Evolutionary conservation across 1,140 invertebrate genomes (phyloP).

Genomic region (Nylanderia fulva): DNA sequence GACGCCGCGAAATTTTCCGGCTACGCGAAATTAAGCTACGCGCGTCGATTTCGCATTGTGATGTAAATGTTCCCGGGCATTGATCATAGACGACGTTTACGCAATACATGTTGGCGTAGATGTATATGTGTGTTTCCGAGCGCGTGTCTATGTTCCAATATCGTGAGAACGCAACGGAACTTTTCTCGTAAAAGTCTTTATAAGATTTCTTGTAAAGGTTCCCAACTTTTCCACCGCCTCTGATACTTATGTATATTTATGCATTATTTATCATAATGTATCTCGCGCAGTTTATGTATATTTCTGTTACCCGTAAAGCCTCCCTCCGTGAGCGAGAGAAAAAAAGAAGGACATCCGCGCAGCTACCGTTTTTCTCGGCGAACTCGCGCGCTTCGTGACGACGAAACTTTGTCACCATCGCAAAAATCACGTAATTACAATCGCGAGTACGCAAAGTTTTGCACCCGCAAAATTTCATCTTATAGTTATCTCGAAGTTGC

Average conservation of each 20-base stretch:
- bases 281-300: constrained; percentile 58
- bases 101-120: neutral
- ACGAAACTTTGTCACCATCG: constrained; percentile 19
- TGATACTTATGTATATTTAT: constrained; percentile 63
- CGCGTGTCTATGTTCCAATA: constrained; percentile 36
- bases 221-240: constrained; percentile 46
- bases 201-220: constrained; percentile 56
- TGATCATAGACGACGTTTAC: constrained; percentile 44
- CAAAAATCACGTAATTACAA: constrained; percentile 45
- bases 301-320: constrained; percentile 55
- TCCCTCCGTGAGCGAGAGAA: constrained; percentile 35
- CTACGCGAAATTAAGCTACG: constrained; percentile 43
- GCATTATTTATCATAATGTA: constrained; percentile 63
- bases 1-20: constrained; percentile 30
- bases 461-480: constrained; percentile 25
- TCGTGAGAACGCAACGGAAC: constrained; percentile 50
- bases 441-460: constrained; percentile 9
- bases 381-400: constrained; percentile 20
- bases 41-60: constrained; percentile 49
- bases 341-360: neutral
- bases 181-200: constrained; percentile 63
- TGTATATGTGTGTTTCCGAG: neutral
- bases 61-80: constrained; percentile 38
- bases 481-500: constrained; percentile 5
- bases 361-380: constrained; percentile 31